Evolutionary conservation across 2,888 invertebrate genomes (phyloP), one percentile per base, ranked within the genome.

Genomic region (Yponomeuta sedellus): DNA sequence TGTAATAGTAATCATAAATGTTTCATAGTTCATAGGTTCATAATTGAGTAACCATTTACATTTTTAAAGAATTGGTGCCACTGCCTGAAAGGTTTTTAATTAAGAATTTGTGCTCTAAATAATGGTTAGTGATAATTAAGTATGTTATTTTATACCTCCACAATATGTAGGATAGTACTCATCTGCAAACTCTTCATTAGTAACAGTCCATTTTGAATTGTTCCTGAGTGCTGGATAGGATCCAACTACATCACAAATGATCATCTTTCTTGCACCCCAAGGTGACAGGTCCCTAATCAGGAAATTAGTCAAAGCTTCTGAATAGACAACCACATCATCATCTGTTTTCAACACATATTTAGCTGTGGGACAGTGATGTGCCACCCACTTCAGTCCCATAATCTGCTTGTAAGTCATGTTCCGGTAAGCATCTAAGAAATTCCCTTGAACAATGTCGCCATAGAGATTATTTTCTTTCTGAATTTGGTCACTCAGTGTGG

Each of bases 321-420:
- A 92, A 79, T 96, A 95, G 19, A 96, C 94, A 72, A 95, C 94
- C 68, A 95, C 93, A 82, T 96, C 96, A 76, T 96, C 96, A 77
- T 96, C 96, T 67, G 94, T 93, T 81, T 96, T 96, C 66, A 96
- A 84, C 66, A 96, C 79, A 74, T 93, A 94, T 72, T 92, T 94
- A 0, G 95, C 95, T 56, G 89, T 85, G 0, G 93, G 90, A 78
- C 97, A 97, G 74, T 94, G 93, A 73, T 94, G 94, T 0, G 92
- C 85, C 22, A 94, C 93, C 94, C 96, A 97, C 77, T 96, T 96
- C 61, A 97, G 87, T 0, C 94, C 95, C 93, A 96, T 96, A 8
- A 95, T 94, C 79, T 97, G 96, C 77, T 97, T 97, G 74, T 96
- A 95, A 0, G 97, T 97, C 84, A 97, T 92, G 80, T 97, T 97